A percentile compares a stretch with the other conserved stretches of the same genome.
phyloP scores from a whole-genome alignment of 2,113 vertebrate genomes.

The Malurus alboscapulatus region DNA sequence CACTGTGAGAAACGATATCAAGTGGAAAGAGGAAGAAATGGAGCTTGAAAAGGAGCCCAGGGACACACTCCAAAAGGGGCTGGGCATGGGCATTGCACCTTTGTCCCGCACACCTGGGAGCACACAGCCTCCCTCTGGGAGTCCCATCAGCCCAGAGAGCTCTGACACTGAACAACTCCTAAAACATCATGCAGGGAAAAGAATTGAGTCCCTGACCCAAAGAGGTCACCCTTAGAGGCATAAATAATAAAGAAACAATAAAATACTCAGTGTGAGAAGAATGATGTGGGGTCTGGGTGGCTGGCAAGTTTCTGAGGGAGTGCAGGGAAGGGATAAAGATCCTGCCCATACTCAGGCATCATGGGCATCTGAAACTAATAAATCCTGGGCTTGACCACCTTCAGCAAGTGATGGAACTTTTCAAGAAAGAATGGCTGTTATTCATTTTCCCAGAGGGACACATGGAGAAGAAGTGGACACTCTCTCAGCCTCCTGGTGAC shows the following conservation, averaged over 20 bases:
- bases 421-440: background rate
- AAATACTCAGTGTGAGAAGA: background rate
- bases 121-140: background rate
- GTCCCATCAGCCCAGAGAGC: background rate
- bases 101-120: background rate
- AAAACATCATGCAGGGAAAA: background rate
- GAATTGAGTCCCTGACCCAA: background rate
- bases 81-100: fast-evolving
- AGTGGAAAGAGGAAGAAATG: background rate
- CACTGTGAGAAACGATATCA: background rate
- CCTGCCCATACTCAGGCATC: background rate
- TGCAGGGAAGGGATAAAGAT: background rate
- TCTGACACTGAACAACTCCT: background rate
- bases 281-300: background rate
- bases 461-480: background rate
- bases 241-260: slow-evolving; percentile 27
- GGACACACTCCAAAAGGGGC: background rate
- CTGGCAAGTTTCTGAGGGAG: background rate
- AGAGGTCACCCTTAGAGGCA: background rate
- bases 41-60: background rate
- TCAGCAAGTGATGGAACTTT: background rate
- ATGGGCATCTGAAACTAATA: background rate
- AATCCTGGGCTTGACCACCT: background rate
- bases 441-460: background rate
- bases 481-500: background rate